Evolutionary conservation across 2,113 vertebrate species (phyloP), one percentile per base, ranked within the genome.

Genomic region (Nerophis lumbriciformis): DNA sequence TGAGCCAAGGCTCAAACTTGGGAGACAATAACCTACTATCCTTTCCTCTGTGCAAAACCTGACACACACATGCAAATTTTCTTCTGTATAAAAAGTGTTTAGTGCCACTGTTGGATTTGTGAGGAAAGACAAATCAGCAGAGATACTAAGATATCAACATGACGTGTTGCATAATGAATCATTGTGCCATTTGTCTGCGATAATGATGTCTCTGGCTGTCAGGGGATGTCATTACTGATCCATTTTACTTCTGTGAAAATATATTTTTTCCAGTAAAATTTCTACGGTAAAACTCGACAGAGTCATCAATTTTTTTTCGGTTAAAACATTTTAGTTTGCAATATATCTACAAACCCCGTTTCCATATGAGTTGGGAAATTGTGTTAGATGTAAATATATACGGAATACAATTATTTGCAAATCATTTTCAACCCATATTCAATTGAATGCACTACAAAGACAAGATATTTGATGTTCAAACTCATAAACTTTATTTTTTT

Each of bases 101-200:
- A 42, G 47, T 53, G 28, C 16, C 10, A 61, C 74, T 74, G 66
- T 72, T 68, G 44, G 16, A 8, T 65, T 44, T 38, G 59, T 51
- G 60, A 50, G 51, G 55, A 35, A 42, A 72, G 48, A 65, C 15
- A 69, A 21, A 72, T 69, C 65, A 63, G 68, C 57, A 7, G 16
- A 69, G 56, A 65, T 72, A 78, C 78, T 59, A 65, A 65, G 60
- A 60, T 60, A 72, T 75, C 61, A 65, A 53, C 50, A 57, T 14
- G 45, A 57, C 45, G 36, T 39, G 15, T 44, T 48, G 52, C 53
- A 65, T 36, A 61, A 65, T 70, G 56, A 77, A 53, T 69, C 15
- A 19, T 51, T 71, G 28, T 19, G 54, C 63, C 37, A 19, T 1
- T 3, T 44, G 39, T 57, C 39, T 53, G 21, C 52, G 55, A 42